phyloP scores from a whole-genome alignment of 2,113 vertebrate genomes.

The Pantherophis guttatus region DNA sequence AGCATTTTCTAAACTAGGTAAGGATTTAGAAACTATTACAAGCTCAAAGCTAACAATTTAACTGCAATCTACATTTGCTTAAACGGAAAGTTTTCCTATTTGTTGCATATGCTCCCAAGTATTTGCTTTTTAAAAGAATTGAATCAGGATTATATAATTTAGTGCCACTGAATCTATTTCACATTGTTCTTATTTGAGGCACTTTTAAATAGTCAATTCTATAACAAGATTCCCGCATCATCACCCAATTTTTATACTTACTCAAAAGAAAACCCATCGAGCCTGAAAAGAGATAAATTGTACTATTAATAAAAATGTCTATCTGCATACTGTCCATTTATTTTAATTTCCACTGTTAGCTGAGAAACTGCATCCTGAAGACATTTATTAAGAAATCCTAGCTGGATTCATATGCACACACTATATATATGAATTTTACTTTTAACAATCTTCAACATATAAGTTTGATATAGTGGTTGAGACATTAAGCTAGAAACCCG shows the following conservation, averaged over 20 bases:
- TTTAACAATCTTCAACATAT: not conserved
- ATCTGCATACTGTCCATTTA: not conserved
- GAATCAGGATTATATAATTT: not conserved
- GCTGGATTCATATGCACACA: not conserved
- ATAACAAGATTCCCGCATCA: slow-evolving; percentile 20
- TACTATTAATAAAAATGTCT: not conserved
- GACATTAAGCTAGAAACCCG: not conserved
- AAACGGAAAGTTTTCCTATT: not conserved
- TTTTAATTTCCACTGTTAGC: not conserved
- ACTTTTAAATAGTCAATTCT: not conserved
- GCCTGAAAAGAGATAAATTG: slow-evolving; percentile 79
- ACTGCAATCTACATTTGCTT: not conserved
- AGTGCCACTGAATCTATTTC: not conserved
- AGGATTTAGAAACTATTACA: not conserved
- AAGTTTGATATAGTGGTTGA: not conserved
- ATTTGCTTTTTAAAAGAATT: not conserved
- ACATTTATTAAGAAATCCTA: not conserved
- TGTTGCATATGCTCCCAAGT: not conserved
- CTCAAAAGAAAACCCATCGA: slow-evolving; percentile 93
- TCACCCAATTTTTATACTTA: slow-evolving; percentile 73
- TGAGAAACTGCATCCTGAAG: not conserved
- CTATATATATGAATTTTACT: not conserved
- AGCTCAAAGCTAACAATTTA: not conserved
- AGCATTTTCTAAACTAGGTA: not conserved
- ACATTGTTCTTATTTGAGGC: not conserved